phyloP scores from a whole-genome alignment of 2,797 vertebrate species.

The Choloepus didactylus region DNA sequence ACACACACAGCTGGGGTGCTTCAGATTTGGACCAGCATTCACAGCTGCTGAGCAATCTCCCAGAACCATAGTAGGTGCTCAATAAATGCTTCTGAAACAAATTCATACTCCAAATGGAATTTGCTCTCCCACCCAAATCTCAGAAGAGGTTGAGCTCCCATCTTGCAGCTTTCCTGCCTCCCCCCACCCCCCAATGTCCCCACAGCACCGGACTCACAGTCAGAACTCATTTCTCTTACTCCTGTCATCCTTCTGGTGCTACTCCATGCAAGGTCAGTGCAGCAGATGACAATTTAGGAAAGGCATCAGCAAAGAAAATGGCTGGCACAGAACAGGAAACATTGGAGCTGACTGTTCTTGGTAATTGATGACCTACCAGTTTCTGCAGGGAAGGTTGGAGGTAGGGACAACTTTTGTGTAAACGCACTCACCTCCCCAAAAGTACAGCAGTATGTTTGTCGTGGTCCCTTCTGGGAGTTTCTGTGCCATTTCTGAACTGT shows the following conservation, averaged over 20 bases:
- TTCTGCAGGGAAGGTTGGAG: neutral
- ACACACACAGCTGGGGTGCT: no score
- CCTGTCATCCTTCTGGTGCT: neutral
- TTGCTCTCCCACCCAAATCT: neutral
- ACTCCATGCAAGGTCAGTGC: neutral
- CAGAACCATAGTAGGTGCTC: neutral
- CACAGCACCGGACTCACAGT: neutral
- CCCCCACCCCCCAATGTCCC: no score
- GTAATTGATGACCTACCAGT: neutral
- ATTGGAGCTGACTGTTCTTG: neutral
- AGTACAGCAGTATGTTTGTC: neutral
- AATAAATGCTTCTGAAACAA: neutral
- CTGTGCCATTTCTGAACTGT: neutral
- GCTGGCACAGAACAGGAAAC: neutral
- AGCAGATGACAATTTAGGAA: neutral
- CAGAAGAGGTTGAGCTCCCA: neutral
- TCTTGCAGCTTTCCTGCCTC: neutral
- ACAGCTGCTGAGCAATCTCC: neutral
- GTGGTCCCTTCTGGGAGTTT: neutral
- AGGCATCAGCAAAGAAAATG: neutral
- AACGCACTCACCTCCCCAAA: neutral
- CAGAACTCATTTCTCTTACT: neutral
- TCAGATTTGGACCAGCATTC: neutral
- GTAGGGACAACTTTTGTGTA: neutral
- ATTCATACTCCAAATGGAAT: neutral